phyloP scores from a whole-genome alignment of 2,113 vertebrate genomes.

The Rallus limicola region DNA sequence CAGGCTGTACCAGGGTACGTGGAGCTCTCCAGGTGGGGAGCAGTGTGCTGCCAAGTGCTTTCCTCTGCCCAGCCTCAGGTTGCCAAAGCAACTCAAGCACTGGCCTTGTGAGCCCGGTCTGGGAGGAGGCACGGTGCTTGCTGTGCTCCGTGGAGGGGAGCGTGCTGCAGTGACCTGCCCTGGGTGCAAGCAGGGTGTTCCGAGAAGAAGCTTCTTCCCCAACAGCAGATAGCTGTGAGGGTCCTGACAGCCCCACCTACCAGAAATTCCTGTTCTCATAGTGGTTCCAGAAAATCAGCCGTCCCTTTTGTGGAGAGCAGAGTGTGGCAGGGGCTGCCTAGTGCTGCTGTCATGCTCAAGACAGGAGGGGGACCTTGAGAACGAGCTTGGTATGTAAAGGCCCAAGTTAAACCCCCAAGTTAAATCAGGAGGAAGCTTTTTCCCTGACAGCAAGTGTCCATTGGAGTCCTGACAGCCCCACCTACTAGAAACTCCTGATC shows the following conservation, averaged over 20 bases:
- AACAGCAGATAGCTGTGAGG: too few species aligned
- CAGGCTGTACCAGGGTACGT: neutral
- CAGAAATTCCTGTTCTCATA: too few species aligned
- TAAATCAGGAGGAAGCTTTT: neutral
- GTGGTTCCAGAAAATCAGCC: too few species aligned
- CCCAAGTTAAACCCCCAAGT: rapidly evolving
- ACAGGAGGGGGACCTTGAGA: neutral
- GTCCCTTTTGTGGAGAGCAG: too few species aligned
- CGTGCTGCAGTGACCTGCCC: rapidly evolving
- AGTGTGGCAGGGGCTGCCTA: neutral
- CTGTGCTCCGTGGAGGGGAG: neutral
- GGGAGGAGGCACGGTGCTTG: rapidly evolving
- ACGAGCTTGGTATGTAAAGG: neutral
- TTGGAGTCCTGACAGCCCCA: neutral
- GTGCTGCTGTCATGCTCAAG: neutral
- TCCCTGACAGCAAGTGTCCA: too few species aligned
- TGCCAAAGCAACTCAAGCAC: neutral
- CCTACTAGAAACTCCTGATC: neutral
- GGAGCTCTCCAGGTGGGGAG: neutral
- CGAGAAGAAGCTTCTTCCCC: too few species aligned
- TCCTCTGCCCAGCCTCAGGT: rapidly evolving
- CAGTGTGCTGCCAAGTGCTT: neutral
- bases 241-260: too few species aligned
- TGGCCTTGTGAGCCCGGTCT: neutral
- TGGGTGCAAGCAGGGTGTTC: neutral